Evolutionary conservation across 2,113 vertebrate species (phyloP).

Genomic region (Sphyrna mokarran): DNA sequence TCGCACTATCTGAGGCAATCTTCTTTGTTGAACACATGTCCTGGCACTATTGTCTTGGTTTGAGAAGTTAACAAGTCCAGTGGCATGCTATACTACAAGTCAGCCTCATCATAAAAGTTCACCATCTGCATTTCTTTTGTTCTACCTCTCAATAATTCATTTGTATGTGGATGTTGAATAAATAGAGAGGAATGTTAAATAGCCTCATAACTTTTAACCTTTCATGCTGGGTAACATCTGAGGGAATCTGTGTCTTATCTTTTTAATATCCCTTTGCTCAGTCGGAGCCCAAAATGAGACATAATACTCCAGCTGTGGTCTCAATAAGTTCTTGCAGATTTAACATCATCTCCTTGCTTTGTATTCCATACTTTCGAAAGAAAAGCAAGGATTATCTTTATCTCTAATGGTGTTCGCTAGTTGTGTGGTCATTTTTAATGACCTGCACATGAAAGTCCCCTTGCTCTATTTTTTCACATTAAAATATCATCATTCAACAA

Average conservation of each 20-base stretch:
- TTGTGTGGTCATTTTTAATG: neutral
- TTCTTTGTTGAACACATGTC: neutral
- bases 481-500: neutral
- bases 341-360: neutral
- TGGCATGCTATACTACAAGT: neutral
- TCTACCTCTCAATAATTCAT: neutral
- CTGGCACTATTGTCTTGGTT: neutral
- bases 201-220: neutral
- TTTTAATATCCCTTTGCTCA: neutral
- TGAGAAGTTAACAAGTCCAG: neutral
- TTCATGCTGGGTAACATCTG: neutral
- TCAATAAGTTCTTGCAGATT: neutral
- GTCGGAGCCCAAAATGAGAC: neutral
- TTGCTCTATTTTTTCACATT: neutral
- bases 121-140: slow-evolving; percentile 1
- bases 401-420: neutral
- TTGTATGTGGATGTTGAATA: neutral
- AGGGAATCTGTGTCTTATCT: neutral
- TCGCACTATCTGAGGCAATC: neutral
- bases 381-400: neutral
- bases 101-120: neutral
- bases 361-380: neutral
- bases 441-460: neutral
- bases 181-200: neutral
- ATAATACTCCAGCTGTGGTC: neutral